These are phyloP conservation scores for Silurus asotus DNA, from an alignment of 2,113 vertebrate genomes.

Conservation along the genomic window DNA sequence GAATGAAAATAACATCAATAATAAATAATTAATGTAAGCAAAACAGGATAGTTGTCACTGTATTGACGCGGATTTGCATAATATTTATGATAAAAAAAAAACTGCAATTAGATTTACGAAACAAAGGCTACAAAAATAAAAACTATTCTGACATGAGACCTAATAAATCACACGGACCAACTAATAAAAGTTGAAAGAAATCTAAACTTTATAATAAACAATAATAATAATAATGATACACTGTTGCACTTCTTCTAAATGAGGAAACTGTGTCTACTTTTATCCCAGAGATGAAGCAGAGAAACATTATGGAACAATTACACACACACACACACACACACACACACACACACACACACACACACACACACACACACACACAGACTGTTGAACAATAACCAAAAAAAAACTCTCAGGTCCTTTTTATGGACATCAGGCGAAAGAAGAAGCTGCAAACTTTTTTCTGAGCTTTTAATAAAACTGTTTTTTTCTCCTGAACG, in stretches of 20 bases:
- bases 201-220: background rate
- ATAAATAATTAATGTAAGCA: background rate
- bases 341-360: slow-evolving; percentile 1
- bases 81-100: background rate
- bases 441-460: background rate
- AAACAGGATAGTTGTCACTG: background rate
- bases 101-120: background rate
- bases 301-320: background rate
- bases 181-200: background rate
- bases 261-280: background rate
- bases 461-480: background rate
- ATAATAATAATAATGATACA: background rate
- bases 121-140: background rate
- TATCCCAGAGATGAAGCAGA: background rate
- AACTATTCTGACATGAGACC: background rate
- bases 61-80: background rate
- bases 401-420: background rate
- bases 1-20: background rate
- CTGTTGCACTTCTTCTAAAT: background rate
- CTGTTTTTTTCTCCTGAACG: background rate
- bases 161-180: background rate
- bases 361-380: background rate
- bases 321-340: background rate
- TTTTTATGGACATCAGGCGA: background rate
- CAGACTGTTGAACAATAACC: background rate